Conservation (phyloP, 2,113 vertebrate genomes). For the Hassar affinis region DNA sequence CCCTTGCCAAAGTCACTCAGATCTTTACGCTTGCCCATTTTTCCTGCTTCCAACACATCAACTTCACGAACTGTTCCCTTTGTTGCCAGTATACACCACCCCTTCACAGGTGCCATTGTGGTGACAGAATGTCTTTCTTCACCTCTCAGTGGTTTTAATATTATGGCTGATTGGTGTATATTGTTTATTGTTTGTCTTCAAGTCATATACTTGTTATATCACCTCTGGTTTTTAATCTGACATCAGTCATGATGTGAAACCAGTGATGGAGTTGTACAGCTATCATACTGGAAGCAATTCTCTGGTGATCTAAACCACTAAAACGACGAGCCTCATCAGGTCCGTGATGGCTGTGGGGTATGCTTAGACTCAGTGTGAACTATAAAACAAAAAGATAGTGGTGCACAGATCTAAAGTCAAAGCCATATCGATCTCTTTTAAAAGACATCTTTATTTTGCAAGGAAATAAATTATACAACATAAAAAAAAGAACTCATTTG, state of each 20-base stretch:
- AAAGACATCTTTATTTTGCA: slow-evolving; percentile 89
- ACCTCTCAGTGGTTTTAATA: no score
- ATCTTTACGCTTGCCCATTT: no score
- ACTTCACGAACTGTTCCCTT: no score
- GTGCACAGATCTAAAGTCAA: background rate
- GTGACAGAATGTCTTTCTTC: no score
- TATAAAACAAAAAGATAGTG: background rate
- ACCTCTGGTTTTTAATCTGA: background rate
- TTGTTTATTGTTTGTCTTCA: background rate
- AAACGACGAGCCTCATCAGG: no score
- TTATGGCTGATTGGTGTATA: background rate
- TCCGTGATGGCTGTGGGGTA: background rate
- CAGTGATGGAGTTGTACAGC: background rate
- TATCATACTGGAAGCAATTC: background rate
- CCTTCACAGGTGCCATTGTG: no score
- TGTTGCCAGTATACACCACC: no score
- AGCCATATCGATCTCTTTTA: slow-evolving; percentile 62
- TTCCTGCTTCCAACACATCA: no score
- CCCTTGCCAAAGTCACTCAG: no score
- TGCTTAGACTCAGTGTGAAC: background rate
- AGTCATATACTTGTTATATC: background rate
- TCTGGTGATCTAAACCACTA: background rate
- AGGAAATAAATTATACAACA: slow-evolving; percentile 94
- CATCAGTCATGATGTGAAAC: background rate
- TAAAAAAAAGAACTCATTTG: slow-evolving; percentile 77